Base-by-base conservation (phyloP, 2,888 invertebrate species). In the Megaustenia siamemsis region DNA sequence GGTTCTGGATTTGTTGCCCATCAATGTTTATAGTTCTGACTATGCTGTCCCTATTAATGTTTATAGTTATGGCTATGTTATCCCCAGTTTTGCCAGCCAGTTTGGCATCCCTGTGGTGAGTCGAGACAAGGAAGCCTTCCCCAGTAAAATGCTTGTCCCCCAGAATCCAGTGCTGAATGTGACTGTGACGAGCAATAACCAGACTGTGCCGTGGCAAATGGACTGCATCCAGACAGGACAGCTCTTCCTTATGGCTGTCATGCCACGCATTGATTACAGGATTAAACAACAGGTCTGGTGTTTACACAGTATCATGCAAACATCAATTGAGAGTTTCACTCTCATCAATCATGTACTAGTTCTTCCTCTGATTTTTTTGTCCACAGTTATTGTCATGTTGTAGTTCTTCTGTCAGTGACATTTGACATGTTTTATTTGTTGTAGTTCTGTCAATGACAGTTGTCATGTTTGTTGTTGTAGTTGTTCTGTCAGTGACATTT, bases 21-120 rank as follows among this genome's bases (percentile, higher is more conserved):
- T n/a, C n/a, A n/a, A n/a, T n/a, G n/a, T n/a, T n/a, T n/a, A n/a
- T n/a, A n/a, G n/a, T n/a, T n/a, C n/a, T n/a, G n/a, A n/a, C n/a
- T n/a, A n/a, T n/a, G n/a, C n/a, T n/a, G n/a, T n/a, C n/a, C n/a
- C n/a, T n/a, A n/a, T n/a, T n/a, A n/a, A n/a, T n/a, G n/a, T n/a
- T n/a, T n/a, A n/a, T n/a, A n/a, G n/a, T n/a, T n/a, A n/a, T n/a
- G n/a, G n/a, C n/a, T n/a, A n/a, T n/a, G n/a, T n/a, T n/a, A n/a
- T n/a, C n/a, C 53, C 21, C 63, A 84, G 84, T n/a, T 84, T 40
- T 80, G 71, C 80, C 63, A 84, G 66, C 24, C 73, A 80, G 56
- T 66, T 49, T 81, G 84, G 84, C 21, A 12, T 84, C 18, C 84
- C 84, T 66, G 79, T 84, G 63, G 81, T 84, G 38, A 84, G 80